Percentiles rank a stretch among this genome's conserved stretches.
Evolutionary conservation across 2,888 invertebrate genomes (phyloP).

Genomic region (Drosophila anomalipes): DNA sequence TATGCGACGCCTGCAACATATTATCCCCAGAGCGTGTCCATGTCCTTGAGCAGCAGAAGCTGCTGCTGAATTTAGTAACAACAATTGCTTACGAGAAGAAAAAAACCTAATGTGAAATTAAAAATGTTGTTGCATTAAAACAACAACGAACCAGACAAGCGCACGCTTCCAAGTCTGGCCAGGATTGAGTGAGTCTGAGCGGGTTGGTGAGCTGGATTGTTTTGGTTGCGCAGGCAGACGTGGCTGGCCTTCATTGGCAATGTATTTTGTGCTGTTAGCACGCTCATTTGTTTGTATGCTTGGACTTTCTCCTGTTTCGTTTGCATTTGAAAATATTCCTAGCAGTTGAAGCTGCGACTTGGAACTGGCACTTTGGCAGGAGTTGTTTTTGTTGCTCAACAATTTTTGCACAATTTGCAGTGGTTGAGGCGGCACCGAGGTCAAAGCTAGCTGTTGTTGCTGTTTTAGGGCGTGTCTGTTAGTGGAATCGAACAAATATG

Average conservation of each 20-base stretch:
- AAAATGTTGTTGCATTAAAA: slow-evolving; percentile 48
- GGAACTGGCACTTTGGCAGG: slow-evolving; percentile 32
- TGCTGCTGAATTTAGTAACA: slow-evolving; percentile 7
- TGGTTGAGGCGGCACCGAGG: slow-evolving; percentile 50
- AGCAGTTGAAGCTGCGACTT: slow-evolving; percentile 53
- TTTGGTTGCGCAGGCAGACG: slow-evolving; percentile 43
- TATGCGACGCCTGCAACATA: slow-evolving; percentile 26
- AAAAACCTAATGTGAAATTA: slow-evolving; percentile 68
- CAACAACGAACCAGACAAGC: slow-evolving; percentile 54
- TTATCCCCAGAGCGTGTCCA: slow-evolving; percentile 28
- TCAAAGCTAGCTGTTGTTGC: slow-evolving; percentile 29
- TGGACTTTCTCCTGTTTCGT: slow-evolving; percentile 85
- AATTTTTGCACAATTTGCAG: slow-evolving; percentile 73
- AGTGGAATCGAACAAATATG: slow-evolving; percentile 84
- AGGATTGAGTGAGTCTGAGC: slow-evolving; percentile 27
- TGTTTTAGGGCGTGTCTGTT: slow-evolving; percentile 72
- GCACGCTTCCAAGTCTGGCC: slow-evolving; percentile 39
- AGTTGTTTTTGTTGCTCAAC: slow-evolving; percentile 45
- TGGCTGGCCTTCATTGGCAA: slow-evolving; percentile 30
- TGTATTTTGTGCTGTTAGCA: slow-evolving; percentile 79
- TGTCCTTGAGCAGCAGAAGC: slow-evolving; percentile 15
- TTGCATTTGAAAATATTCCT: slow-evolving; percentile 84
- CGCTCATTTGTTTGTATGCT: slow-evolving; percentile 84
- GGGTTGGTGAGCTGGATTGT: slow-evolving; percentile 28
- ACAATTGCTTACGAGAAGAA: slow-evolving; percentile 31